Percentiles rank a stretch among this genome's conserved stretches.
These are phyloP conservation scores for Grapholita molesta DNA, from an alignment of 1,140 invertebrate genomes.

Conservation along the genomic window DNA sequence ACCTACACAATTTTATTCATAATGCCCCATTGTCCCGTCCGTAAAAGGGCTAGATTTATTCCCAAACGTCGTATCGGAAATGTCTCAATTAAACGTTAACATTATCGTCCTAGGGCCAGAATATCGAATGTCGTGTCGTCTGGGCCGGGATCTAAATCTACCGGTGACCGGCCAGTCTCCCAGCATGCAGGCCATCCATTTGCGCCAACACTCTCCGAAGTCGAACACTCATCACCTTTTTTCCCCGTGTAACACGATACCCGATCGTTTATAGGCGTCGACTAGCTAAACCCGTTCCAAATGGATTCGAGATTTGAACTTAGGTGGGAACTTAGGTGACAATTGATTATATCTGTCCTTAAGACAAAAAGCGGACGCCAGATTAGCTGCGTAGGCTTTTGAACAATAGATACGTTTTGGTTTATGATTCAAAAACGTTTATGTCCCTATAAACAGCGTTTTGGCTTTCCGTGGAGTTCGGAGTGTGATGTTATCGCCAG, in stretches of 20 bases:
- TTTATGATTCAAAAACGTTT: slow-evolving; percentile 77
- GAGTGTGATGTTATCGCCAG: slow-evolving; percentile 67
- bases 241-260: slow-evolving; percentile 70
- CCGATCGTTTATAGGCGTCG: slow-evolving; percentile 61
- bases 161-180: slow-evolving; percentile 44
- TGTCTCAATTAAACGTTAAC: slow-evolving; percentile 60
- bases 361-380: slow-evolving; percentile 70
- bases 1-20: not conserved
- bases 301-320: slow-evolving; percentile 53
- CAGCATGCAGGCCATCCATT: slow-evolving; percentile 48
- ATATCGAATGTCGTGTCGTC: slow-evolving; percentile 36
- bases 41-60: not conserved
- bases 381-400: slow-evolving; percentile 69
- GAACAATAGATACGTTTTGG: slow-evolving; percentile 72
- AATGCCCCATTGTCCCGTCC: not conserved
- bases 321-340: slow-evolving; percentile 65
- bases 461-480: slow-evolving; percentile 60
- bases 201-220: slow-evolving; percentile 52
- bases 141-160: slow-evolving; percentile 51
- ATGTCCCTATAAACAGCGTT: slow-evolving; percentile 72
- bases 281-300: slow-evolving; percentile 67
- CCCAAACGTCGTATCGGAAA: slow-evolving; percentile 23
- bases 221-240: slow-evolving; percentile 72
- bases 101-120: slow-evolving; percentile 40
- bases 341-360: slow-evolving; percentile 67